These are phyloP conservation scores for Grammomys dolichurus DNA, from an alignment of 2,113 vertebrate genomes.

Conservation along the genomic window DNA sequence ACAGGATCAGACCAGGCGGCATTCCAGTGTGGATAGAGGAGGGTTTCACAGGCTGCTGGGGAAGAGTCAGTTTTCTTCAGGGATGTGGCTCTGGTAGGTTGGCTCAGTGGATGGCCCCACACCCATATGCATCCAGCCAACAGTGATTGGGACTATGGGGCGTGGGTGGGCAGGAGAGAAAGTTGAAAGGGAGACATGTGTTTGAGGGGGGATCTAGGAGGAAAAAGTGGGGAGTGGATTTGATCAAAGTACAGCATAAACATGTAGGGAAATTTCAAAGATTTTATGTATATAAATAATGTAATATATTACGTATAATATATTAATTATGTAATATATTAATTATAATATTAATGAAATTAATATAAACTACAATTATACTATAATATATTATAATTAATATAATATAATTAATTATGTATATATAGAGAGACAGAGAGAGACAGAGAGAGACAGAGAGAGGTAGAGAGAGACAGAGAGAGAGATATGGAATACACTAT, in stretches of 20 bases:
- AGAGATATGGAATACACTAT: neutral
- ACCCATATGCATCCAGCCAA: neutral
- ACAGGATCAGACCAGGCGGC: neutral
- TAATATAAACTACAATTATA: too few species aligned
- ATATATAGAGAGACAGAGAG: too few species aligned
- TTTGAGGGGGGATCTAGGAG: neutral
- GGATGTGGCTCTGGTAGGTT: neutral
- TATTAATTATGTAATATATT: too few species aligned
- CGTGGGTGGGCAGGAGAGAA: neutral
- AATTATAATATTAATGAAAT: too few species aligned
- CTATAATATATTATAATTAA: too few species aligned
- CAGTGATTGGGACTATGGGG: neutral
- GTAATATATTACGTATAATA: too few species aligned
- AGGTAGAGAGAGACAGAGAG: too few species aligned
- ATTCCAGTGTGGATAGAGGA: neutral
- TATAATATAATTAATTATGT: too few species aligned
- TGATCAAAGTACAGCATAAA: neutral
- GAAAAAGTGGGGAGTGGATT: neutral
- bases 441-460: too few species aligned
- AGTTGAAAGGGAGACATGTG: neutral
- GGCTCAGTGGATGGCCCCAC: neutral
- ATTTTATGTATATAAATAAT: neutral
- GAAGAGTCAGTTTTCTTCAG: neutral
- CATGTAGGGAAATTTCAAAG: neutral
- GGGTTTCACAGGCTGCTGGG: neutral